These are phyloP conservation scores for Lipophrys pholis DNA, from an alignment of 2,113 vertebrate genomes.

Conservation along the genomic window DNA sequence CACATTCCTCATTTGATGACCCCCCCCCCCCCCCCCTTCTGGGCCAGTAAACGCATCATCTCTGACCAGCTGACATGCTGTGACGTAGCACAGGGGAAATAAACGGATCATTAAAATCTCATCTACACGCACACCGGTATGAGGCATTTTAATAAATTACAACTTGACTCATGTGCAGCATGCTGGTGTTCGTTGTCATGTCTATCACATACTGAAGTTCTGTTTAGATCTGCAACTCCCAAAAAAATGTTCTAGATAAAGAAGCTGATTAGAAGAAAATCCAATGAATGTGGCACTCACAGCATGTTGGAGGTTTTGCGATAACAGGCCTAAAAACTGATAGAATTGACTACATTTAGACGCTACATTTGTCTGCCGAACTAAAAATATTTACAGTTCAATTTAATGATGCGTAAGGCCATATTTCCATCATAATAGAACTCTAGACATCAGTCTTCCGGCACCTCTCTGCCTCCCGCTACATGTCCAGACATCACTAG, in stretches of 20 bases:
- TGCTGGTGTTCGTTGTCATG: neutral
- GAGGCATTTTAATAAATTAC: slow-evolving; percentile 15
- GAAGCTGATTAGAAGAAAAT: slow-evolving; percentile 32
- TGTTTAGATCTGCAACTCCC: slow-evolving; percentile 35
- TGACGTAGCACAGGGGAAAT: slow-evolving; percentile 28
- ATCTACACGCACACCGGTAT: slow-evolving; percentile 3
- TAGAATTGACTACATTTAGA: too few species aligned
- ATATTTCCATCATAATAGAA: too few species aligned
- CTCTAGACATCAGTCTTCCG: slow-evolving; percentile 19
- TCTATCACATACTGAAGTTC: slow-evolving; percentile 6
- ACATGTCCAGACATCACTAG: slow-evolving; percentile 30
- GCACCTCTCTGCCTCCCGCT: slow-evolving; percentile 14
- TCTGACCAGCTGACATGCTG: slow-evolving; percentile 33
- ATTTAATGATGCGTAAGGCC: too few species aligned
- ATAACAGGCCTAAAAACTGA: too few species aligned
- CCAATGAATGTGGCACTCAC: neutral
- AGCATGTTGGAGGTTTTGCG: too few species aligned
- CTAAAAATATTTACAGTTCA: slow-evolving; percentile 46
- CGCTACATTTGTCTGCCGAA: slow-evolving; percentile 19
- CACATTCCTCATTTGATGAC: slow-evolving; percentile 43
- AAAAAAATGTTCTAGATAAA: slow-evolving; percentile 29
- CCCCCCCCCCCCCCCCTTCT: slow-evolving; percentile 32
- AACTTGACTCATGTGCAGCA: neutral
- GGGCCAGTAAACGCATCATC: slow-evolving; percentile 39
- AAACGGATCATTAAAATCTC: slow-evolving; percentile 33